Conservation (phyloP, 2,888 invertebrate genomes). For the Papilio protenor region DNA sequence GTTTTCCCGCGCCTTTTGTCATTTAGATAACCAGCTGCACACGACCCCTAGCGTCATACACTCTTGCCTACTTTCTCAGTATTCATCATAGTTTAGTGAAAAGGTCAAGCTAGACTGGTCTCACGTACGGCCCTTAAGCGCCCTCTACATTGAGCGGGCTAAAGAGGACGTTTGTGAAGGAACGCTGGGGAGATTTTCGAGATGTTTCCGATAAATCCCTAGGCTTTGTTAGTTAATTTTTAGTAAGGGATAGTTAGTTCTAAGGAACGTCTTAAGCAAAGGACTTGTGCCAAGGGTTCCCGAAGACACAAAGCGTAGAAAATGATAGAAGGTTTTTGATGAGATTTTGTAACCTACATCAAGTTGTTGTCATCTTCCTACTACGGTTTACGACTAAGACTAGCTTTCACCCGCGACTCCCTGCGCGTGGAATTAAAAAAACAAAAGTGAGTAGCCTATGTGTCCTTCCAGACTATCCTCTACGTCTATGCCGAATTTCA, state of each 20-base stretch:
- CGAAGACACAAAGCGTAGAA: neutral
- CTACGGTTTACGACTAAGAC: too few species aligned
- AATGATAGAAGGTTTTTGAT: constrained; percentile 42
- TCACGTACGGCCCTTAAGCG: constrained; percentile 56
- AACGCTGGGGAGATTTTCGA: constrained; percentile 57
- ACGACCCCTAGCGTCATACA: constrained; percentile 54
- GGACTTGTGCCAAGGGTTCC: constrained; percentile 17
- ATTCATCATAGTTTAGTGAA: constrained; percentile 18
- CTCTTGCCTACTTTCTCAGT: constrained; percentile 49
- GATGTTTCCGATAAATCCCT: constrained; percentile 74
- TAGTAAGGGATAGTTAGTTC: constrained; percentile 39
- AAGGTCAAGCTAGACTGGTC: constrained; percentile 55
- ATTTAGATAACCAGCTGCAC: constrained; percentile 55
- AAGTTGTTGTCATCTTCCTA: neutral
- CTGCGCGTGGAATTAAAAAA: too few species aligned
- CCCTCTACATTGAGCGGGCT: constrained; percentile 57
- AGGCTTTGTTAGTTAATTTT: constrained; percentile 60
- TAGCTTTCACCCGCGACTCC: too few species aligned
- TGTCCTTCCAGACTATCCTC: too few species aligned
- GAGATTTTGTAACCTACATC: constrained; percentile 24
- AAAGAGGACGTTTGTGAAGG: constrained; percentile 62
- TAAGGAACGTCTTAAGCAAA: constrained; percentile 36
- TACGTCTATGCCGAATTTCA: too few species aligned
- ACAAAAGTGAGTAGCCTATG: too few species aligned
- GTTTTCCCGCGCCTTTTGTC: constrained; percentile 71